Base-by-base conservation (phyloP, 2,888 invertebrate species). In the Myopa tessellatipennis region DNA sequence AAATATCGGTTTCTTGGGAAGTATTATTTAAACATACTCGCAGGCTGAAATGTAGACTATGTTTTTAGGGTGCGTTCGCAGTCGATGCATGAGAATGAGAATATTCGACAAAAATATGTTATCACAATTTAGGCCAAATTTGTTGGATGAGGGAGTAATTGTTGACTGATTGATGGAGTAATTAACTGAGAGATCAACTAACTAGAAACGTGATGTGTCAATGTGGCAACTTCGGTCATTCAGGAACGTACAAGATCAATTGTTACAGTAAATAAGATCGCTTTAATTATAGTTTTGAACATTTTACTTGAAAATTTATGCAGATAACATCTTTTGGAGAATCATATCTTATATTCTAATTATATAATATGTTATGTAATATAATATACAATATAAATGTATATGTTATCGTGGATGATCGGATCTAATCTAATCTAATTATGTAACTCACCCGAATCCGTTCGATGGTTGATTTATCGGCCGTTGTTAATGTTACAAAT, bases 401-500 rank as follows among this genome's bases (percentile, higher is more conserved):
- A 26, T 26, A 26, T 26, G 26, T 26, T 26, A 26, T 26, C 26
- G 26, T 26, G n/a, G n/a, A n/a, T 26, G 26, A 26, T 26, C 26
- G 1, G 2, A 26, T 26, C 26, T 26, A 2, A 26, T 26, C 2
- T 26, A 26, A 50, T 50, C 50, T 14, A 50, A 55, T 76, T 77
- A 10, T 5, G 60, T n/a, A 16, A 82, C 84, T 84, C 80, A 87
- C 88, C 83, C 84, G 85, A 69, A 88, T 88, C 80, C 87, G 83
- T 71, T 88, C 88, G 65, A 83, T 80, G 18, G 88, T 88, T 45
- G 88, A 84, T 79, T 79, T 80, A 70, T 88, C 87, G 8, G 86
- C 84, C 6, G 78, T 68, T 60, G 83, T 79, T 12, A 86, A 76
- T 18, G 79, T 79, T 50, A 80, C 78, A 65, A 81, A 79, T 77